Base-by-base conservation (phyloP, 2,888 invertebrate genomes). In the Dexiosoma caninum region DNA sequence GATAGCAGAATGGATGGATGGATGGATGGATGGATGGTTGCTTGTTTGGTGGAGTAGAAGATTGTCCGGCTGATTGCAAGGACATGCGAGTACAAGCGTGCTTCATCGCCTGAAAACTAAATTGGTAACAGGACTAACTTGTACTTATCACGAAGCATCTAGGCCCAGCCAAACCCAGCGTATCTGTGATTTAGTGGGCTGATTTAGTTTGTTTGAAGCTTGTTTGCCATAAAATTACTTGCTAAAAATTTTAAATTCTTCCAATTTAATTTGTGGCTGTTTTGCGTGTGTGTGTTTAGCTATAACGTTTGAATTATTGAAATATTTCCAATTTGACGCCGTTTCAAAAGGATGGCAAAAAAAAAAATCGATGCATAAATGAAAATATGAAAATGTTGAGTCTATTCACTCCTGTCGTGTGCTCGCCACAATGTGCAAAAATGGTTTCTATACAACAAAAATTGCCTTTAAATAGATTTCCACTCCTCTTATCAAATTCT, bases 221-320 rank as follows among this genome's bases (percentile, higher is more conserved):
- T 67, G 55, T 49, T 77, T 83, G 82, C 76, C 80, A 76, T 70
- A 32, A 78, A 78, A 71, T 78, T 78, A 74, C 67, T 67, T 19
- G 55, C 46, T 72, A 35, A 59, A 82, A 81, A 84, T 82, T 79
- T 76, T 78, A 81, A 83, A 83, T 67, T 83, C 84, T 75, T 81
- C 74, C 87, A 89, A 88, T 88, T 88, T 86, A 89, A 88, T 89
- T 88, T 86, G 83, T 78, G 85, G 84, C 78, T 69, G 72, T 21
- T 14, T 55, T 62, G 40, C 37, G 70, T n/a, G n/a, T n/a, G n/a
- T n/a, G n/a, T n/a, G n/a, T n/a, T n/a, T n/a, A n/a, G 59, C 57
- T 46, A 66, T 42, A 69, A 62, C 55, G 67, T 64, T 78, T 14
- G 71, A 78, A 59, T 71, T 71, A 71, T 70, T 66, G 57, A 64